These are phyloP conservation scores for Cyanoderma ruficeps DNA, from an alignment of 2,113 vertebrate genomes.

Conservation along the genomic window DNA sequence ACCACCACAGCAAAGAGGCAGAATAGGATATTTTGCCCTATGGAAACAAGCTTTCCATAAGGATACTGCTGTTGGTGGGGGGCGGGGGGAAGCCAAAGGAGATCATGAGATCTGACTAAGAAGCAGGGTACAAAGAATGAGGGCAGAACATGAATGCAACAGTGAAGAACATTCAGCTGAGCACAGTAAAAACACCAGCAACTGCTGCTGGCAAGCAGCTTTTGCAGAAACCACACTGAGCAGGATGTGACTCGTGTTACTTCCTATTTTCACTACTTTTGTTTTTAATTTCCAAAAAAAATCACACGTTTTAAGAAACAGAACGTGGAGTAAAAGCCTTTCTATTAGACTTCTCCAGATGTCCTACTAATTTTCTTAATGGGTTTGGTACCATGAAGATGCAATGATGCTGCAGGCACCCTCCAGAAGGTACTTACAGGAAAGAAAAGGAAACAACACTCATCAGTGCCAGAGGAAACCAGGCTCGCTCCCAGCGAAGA, in stretches of 20 bases:
- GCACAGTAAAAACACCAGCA: neutral
- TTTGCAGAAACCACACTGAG: neutral
- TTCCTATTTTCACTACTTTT: neutral
- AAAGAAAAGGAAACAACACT: conserved; percentile 85
- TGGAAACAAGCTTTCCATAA: neutral
- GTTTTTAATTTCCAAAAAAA: neutral
- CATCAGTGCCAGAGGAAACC: conserved; percentile 89
- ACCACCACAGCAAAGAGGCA: neutral
- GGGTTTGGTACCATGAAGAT: neutral
- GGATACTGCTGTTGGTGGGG: neutral
- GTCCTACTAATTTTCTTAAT: neutral
- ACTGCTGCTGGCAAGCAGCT: neutral
- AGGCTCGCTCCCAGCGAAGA: conserved; percentile 93
- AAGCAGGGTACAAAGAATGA: neutral
- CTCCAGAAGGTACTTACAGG: conserved; percentile 82
- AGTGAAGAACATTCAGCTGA: neutral
- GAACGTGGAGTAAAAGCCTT: neutral
- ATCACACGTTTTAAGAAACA: neutral
- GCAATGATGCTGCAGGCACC: neutral
- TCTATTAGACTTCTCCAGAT: neutral
- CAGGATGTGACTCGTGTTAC: neutral
- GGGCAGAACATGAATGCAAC: neutral
- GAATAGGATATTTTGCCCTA: neutral
- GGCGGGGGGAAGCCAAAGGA: neutral
- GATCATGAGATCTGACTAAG: neutral